A percentile compares a stretch with the other conserved stretches of the same genome.
These are phyloP conservation scores for Noctua janthe DNA, from an alignment of 2,888 invertebrate species.

Conservation along the genomic window DNA sequence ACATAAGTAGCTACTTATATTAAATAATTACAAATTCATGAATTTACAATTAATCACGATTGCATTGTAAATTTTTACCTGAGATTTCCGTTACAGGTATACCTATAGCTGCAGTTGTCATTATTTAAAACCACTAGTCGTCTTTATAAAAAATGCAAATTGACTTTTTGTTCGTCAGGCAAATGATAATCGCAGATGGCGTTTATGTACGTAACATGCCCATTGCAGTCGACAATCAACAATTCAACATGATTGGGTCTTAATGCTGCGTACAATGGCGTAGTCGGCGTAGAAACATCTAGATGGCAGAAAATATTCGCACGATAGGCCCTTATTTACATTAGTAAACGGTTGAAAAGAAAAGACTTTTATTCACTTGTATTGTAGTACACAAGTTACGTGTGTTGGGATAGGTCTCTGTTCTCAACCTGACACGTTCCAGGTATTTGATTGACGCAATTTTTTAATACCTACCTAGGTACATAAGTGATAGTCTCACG, in stretches of 20 bases:
- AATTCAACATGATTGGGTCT: conserved; percentile 63
- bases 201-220: conserved; percentile 59
- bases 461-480: conserved; percentile 17
- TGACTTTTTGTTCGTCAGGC: conserved; percentile 64
- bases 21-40: conserved; percentile 14
- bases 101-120: conserved; percentile 52
- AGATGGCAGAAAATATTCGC: conserved; percentile 60
- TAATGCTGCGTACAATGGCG: conserved; percentile 61
- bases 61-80: conserved; percentile 54
- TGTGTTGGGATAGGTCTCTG: conserved; percentile 68
- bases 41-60: conserved; percentile 23
- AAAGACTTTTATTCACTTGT: conserved; percentile 45
- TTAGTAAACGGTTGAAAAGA: conserved; percentile 45
- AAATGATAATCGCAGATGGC: conserved; percentile 61
- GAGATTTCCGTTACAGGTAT: conserved; percentile 56
- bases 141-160: conserved; percentile 65
- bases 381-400: conserved; percentile 4
- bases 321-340: conserved; percentile 56
- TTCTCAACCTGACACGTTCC: conserved; percentile 18
- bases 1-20: neutral
- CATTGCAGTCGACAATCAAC: conserved; percentile 50
- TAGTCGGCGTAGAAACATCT: conserved; percentile 52
- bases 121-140: conserved; percentile 44
- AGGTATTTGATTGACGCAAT: conserved; percentile 45
- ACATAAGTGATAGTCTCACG: conserved; percentile 18